Percentiles rank a stretch among this genome's conserved stretches.
Evolutionary conservation across 2,888 invertebrate genomes (phyloP).

Genomic region (Acleris cristana): DNA sequence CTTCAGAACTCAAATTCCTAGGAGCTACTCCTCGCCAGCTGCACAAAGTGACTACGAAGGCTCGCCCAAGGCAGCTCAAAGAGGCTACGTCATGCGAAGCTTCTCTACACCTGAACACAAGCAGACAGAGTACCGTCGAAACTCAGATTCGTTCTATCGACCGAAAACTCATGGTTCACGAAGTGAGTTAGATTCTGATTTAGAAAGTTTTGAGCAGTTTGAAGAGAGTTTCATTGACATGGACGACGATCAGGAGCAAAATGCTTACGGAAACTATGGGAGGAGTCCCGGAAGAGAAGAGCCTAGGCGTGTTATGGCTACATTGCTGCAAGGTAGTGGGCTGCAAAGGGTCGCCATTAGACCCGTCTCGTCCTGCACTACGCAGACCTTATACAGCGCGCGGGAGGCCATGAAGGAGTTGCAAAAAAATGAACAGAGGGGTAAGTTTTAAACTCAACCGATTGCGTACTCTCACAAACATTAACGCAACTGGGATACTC

Average conservation of each 20-base stretch:
- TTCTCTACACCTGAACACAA: conserved; percentile 75
- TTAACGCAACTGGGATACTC: too few species aligned
- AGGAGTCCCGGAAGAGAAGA: conserved; percentile 66
- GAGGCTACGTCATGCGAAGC: conserved; percentile 67
- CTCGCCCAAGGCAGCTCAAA: conserved; percentile 47
- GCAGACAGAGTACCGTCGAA: conserved; percentile 60
- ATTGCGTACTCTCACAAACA: not conserved
- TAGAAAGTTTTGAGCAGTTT: conserved; percentile 74
- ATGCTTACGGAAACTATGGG: conserved; percentile 57
- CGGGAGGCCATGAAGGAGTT: conserved; percentile 61
- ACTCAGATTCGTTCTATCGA: conserved; percentile 68
- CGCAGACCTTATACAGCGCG: conserved; percentile 58
- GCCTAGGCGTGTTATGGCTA: conserved; percentile 68
- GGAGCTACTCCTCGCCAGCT: conserved; percentile 74
- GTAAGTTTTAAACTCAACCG: conserved; percentile 46
- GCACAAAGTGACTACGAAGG: conserved; percentile 59
- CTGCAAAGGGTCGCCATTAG: conserved; percentile 69
- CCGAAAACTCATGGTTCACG: conserved; percentile 68
- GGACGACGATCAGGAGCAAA: conserved; percentile 70
- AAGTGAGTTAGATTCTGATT: conserved; percentile 72
- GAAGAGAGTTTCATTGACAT: conserved; percentile 76
- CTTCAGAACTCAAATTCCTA: conserved; percentile 62
- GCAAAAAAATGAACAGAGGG: conserved; percentile 60
- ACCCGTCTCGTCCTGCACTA: conserved; percentile 61
- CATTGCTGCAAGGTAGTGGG: conserved; percentile 74